Percentiles rank a stretch among this genome's conserved stretches.
Conservation (phyloP, 2,113 vertebrate genomes). For the Raja brachyura region DNA sequence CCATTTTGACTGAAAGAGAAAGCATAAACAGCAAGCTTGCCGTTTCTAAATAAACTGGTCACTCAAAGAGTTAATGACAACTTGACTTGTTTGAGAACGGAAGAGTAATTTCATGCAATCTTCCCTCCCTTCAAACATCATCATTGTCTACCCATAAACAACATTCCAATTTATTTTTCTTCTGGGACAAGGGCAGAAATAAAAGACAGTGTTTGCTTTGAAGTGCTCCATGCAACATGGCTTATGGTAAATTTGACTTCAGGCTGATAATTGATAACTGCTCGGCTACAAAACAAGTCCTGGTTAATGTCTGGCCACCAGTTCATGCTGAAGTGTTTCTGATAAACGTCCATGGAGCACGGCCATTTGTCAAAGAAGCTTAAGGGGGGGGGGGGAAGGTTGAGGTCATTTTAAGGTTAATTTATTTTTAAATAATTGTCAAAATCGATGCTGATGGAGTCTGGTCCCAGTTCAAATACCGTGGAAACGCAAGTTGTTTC, state of each 20-base stretch:
- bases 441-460: not conserved
- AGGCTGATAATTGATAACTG: conserved; percentile 47
- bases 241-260: conserved; percentile 39
- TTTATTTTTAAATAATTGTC: conserved; percentile 1
- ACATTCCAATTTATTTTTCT: not conserved
- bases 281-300: conserved; percentile 50
- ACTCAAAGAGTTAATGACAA: not conserved
- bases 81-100: not conserved
- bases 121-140: no score
- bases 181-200: not conserved
- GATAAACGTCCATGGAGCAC: conserved; percentile 57
- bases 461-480: not conserved
- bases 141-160: not conserved
- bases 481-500: not conserved
- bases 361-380: conserved; percentile 38
- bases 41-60: no score
- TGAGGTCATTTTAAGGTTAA: conserved; percentile 29
- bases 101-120: not conserved
- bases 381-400: not conserved
- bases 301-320: conserved; percentile 49
- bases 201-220: not conserved
- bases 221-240: not conserved
- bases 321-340: conserved; percentile 52
- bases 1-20: no score
- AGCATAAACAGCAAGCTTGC: no score